Percentiles rank a stretch among this genome's conserved stretches.
These are phyloP conservation scores for Drosophila trichaetosa DNA, from an alignment of 2,888 invertebrate genomes.

Conservation along the genomic window DNA sequence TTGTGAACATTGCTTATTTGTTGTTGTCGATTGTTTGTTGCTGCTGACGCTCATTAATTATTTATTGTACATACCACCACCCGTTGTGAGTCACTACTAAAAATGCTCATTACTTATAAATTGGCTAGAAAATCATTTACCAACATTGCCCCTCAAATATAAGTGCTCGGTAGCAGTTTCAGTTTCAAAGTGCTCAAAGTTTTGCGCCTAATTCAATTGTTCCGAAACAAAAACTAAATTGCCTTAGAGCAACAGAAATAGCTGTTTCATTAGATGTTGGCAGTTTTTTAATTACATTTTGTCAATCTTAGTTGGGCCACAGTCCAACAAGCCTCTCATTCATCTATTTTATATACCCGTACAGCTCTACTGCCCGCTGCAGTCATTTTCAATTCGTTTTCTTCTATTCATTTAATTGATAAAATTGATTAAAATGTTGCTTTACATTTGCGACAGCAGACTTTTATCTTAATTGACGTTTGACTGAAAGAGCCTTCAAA, in stretches of 20 bases:
- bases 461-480: slow-evolving; percentile 74
- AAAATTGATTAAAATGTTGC: slow-evolving; percentile 80
- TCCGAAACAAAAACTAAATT: slow-evolving; percentile 60
- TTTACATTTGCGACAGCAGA: slow-evolving; percentile 68
- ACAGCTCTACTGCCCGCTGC: neutral
- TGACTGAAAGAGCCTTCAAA: slow-evolving; percentile 33
- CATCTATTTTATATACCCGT: neutral
- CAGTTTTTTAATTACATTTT: slow-evolving; percentile 57
- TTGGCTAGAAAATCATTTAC: slow-evolving; percentile 16
- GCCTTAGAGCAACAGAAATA: slow-evolving; percentile 56
- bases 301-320: slow-evolving; percentile 46
- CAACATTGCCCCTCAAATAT: slow-evolving; percentile 12
- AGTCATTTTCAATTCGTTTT: slow-evolving; percentile 43
- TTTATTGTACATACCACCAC: slow-evolving; percentile 59
- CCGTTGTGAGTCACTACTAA: slow-evolving; percentile 47
- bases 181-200: slow-evolving; percentile 20
- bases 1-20: slow-evolving; percentile 44
- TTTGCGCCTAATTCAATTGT: slow-evolving; percentile 60
- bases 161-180: slow-evolving; percentile 2
- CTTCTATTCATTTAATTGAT: slow-evolving; percentile 69
- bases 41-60: slow-evolving; percentile 67
- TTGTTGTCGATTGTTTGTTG: slow-evolving; percentile 39
- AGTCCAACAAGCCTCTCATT: neutral
- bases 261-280: slow-evolving; percentile 49
- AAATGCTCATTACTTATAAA: slow-evolving; percentile 36